Base-by-base conservation (phyloP, 1,140 invertebrate species). In the Mya arenaria region DNA sequence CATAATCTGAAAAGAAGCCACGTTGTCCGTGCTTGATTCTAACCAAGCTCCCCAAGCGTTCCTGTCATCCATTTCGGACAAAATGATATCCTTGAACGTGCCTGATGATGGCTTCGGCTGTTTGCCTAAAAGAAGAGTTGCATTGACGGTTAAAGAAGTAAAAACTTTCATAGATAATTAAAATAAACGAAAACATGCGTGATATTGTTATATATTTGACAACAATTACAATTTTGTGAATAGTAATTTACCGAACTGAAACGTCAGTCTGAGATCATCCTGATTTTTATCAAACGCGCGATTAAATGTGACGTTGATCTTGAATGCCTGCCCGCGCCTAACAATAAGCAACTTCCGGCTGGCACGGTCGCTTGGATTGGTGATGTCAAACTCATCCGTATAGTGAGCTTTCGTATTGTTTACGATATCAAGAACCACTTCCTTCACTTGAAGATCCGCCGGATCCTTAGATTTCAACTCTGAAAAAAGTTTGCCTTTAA, bases 51-150 rank as follows among this genome's bases (percentile, higher is more conserved):
- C 92, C 95, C 95, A 95, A n/a, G 87, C 37, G 13, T 85, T 82
- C 0, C 85, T 84, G 90, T 83, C 25, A 86, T 92, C n/a, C 92
- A 90, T 15, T 90, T 91, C 48, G 84, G 95, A 93, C n/a, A 97
- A 91, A 0, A 97, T 92, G 2, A 96, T 94, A 0, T 95, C 96
- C 0, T 96, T 94, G 19, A 97, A 92, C 0, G 97, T 97, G n/a
- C n/a, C n/a, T 89, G 96, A 95, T 0, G 96, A 96, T 65, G 96
- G 95, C n/a, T n/a, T n/a, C n/a, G n/a, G n/a, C n/a, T n/a, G 96
- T 65, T 95, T 94, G 17, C 96, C 96, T 96, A 88, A 85, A 91
- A 88, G 75, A n/a, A n/a, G n/a, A n/a, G n/a, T n/a, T n/a, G n/a
- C n/a, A n/a, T n/a, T n/a, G n/a, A n/a, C n/a, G n/a, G n/a, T n/a